A percentile compares a stretch with the other conserved stretches of the same genome.
Evolutionary conservation across 2,797 vertebrate species (phyloP).

Genomic region (Knipowitschia caucasica): DNA sequence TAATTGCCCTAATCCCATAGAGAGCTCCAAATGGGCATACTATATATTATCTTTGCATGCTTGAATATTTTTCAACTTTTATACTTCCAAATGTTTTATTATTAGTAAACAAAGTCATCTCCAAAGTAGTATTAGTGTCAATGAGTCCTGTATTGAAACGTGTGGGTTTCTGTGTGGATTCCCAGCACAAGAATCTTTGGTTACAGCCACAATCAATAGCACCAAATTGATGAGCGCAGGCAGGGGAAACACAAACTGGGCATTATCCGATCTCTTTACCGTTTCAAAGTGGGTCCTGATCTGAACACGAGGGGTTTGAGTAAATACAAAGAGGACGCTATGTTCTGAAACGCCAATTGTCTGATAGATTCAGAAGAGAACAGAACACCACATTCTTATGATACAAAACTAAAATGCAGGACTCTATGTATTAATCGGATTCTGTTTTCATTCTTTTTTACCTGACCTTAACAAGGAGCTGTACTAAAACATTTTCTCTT

Average conservation of each 20-base stretch:
- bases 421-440: no score
- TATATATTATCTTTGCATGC: no score
- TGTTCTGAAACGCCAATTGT: background rate
- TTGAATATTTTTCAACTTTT: no score
- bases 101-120: no score
- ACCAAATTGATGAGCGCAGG: conserved; percentile 67
- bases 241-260: conserved; percentile 62
- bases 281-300: conserved; percentile 33
- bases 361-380: background rate
- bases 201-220: conserved; percentile 55
- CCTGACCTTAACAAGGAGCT: no score
- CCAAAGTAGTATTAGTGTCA: no score
- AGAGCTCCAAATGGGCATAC: no score
- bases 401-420: background rate
- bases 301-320: conserved; percentile 26
- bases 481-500: no score
- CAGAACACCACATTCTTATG: background rate
- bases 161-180: conserved; percentile 20
- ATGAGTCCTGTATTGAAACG: background rate
- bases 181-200: conserved; percentile 47
- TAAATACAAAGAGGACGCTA: conserved; percentile 2
- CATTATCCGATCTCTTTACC: conserved; percentile 57
- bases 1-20: no score
- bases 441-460: no score
- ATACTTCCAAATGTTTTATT: no score